Evolutionary conservation across 2,113 vertebrate genomes (phyloP).

Genomic region (Myotis davidii): DNA sequence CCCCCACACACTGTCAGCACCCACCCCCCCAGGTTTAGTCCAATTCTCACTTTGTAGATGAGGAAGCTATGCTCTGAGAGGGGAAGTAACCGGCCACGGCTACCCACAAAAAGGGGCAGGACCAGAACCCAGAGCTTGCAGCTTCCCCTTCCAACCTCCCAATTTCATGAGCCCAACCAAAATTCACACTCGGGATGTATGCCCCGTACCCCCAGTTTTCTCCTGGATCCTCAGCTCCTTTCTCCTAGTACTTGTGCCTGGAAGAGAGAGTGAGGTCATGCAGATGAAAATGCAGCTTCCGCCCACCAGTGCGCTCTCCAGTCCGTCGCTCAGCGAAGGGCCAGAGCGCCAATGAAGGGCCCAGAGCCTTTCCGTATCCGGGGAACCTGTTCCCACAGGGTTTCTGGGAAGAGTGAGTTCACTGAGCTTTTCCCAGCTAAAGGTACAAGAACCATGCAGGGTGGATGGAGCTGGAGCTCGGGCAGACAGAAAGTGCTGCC

Average conservation of each 20-base stretch:
- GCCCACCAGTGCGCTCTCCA: neutral
- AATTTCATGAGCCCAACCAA: neutral
- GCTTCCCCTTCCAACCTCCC: conserved; percentile 62
- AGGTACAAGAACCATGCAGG: neutral
- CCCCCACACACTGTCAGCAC: no score
- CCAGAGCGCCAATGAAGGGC: neutral
- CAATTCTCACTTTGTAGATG: conserved; percentile 58
- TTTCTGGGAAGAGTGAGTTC: neutral
- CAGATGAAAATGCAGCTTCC: neutral
- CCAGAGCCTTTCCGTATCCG: no score
- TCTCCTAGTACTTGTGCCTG: neutral
- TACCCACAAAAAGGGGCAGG: conserved; percentile 43
- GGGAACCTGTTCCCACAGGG: neutral
- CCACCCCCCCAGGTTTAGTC: neutral
- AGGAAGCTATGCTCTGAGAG: conserved; percentile 65
- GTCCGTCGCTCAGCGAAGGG: neutral
- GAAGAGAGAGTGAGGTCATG: neutral
- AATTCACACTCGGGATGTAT: neutral
- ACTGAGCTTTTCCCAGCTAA: neutral
- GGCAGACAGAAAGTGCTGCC: neutral
- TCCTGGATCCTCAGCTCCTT: neutral
- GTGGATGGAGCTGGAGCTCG: neutral
- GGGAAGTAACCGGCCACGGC: conserved; percentile 58
- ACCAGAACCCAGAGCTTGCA: neutral
- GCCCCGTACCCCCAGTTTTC: neutral